Base-by-base conservation (phyloP, 1,140 invertebrate species). In the Radopholus similis region DNA sequence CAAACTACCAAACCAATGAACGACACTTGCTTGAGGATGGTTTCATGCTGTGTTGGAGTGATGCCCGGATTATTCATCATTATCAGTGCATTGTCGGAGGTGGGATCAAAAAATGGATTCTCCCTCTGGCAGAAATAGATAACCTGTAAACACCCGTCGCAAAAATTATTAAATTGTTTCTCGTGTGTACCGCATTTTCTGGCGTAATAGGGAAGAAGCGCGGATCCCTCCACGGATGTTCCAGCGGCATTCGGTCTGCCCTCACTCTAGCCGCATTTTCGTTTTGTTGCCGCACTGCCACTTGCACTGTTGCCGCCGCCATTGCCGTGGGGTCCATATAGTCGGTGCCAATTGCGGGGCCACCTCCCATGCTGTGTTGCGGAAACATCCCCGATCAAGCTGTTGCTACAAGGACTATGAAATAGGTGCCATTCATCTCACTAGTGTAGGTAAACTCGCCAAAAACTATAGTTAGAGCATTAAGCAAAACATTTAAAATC, bases 41-140 rank as follows among this genome's bases (percentile, higher is more conserved):
- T 54, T 6, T 74, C 69, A 30, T 90, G 21, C 15, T 47, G 67
- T 13, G 44, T 23, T 26, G n/a, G 87, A 79, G 87, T 92, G 4
- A 64, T 63, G 9, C 23, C 23, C 34, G 92, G 84, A 55, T 92
- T 87, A 82, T 96, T 93, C 93, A 97, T 97, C 87, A 93, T 92
- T 51, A 96, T 88, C 63, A 90, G 89, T 86, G 96, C 93, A 87
- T 97, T 97, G 81, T 96, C 96, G 79, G 93, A 97, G 15, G 90
- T 92, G 56, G 90, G 86, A 78, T 97, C 94, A 82, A 94, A 97
- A 82, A 97, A 97, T 11, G 92, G 92, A 86, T 97, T 97, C 42
- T 89, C 91, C 73, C 90, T 87, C 83, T 95, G 91, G 5, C 91
- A 91, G 85, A 97, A 97, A 82, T 97, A 97, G 78, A 95, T 91